A percentile compares a stretch with the other conserved stretches of the same genome.
phyloP scores from a whole-genome alignment of 2,113 vertebrate species.

The Dicaeum eximium region DNA sequence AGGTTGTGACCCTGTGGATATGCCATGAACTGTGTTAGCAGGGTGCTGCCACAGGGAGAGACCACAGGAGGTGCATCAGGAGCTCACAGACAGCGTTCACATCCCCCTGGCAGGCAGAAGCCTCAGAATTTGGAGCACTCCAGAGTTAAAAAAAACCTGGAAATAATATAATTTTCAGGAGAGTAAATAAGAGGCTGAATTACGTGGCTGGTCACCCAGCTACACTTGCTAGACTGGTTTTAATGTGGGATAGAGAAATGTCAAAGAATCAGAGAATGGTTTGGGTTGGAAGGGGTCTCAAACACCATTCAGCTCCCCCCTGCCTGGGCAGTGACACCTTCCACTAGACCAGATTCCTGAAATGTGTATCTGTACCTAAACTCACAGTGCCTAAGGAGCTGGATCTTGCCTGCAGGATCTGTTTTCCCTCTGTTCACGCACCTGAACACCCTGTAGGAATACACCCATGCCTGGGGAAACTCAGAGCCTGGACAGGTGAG shows the following conservation, averaged over 20 bases:
- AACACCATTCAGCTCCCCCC: neutral
- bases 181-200: neutral
- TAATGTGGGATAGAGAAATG: neutral
- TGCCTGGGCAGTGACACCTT: neutral
- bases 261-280: neutral
- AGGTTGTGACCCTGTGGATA: neutral
- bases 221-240: neutral
- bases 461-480: neutral
- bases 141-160: neutral
- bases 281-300: neutral
- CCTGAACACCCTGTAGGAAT: neutral
- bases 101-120: neutral
- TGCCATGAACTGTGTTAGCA: fast-evolving
- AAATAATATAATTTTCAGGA: neutral
- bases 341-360: neutral
- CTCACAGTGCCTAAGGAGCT: neutral
- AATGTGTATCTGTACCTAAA: neutral
- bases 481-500: neutral
- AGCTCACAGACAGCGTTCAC: neutral
- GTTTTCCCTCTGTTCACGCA: neutral
- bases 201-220: neutral
- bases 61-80: neutral
- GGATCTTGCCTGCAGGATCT: neutral
- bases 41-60: neutral
- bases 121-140: neutral